Conservation (phyloP, 2,113 vertebrate species). For the Apodemus speciosus region DNA sequence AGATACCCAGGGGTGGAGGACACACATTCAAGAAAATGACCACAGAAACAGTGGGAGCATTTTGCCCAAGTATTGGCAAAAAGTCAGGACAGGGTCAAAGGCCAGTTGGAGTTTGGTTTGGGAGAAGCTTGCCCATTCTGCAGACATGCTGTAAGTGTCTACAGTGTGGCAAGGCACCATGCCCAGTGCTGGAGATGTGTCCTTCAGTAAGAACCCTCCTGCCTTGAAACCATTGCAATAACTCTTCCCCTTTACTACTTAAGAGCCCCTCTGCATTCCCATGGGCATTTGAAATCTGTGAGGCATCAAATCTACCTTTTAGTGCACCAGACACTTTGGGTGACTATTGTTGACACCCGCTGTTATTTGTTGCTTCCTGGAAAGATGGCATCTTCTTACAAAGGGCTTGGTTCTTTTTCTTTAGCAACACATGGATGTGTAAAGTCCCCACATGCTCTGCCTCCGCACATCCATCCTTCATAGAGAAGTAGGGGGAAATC, state of each 20-base stretch:
- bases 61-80: background rate
- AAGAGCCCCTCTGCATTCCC: background rate
- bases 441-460: background rate
- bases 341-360: too few relatives aligned
- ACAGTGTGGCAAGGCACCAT: accelerated
- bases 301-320: background rate
- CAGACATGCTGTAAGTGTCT: background rate
- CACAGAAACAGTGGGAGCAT: background rate
- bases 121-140: background rate
- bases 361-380: background rate
- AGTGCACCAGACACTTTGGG: too few relatives aligned
- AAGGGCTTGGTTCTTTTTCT: background rate
- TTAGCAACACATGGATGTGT: too few relatives aligned
- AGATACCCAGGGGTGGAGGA: background rate
- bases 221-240: background rate
- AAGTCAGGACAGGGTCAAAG: background rate
- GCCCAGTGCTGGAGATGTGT: background rate
- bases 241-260: accelerated
- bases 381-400: background rate
- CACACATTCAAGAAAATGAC: background rate
- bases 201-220: background rate
- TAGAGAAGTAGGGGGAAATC: background rate
- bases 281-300: background rate
- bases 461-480: background rate
- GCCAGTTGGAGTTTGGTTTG: accelerated